phyloP scores from a whole-genome alignment of 2,113 vertebrate species.

The Megaceryle torquata region DNA sequence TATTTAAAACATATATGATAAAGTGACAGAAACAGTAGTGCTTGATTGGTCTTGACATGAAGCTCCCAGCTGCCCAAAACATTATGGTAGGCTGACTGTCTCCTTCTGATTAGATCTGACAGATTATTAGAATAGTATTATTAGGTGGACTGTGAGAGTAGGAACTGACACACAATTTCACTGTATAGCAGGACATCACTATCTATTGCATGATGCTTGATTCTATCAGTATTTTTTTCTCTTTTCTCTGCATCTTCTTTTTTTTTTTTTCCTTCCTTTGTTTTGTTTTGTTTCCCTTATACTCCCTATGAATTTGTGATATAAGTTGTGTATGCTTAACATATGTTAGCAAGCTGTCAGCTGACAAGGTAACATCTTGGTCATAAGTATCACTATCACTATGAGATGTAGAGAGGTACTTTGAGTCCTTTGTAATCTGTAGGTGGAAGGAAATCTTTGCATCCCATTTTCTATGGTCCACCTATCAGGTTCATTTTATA shows the following conservation, averaged over 20 bases:
- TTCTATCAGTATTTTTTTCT: not conserved
- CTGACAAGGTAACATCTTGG: not conserved
- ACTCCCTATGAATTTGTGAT: not conserved
- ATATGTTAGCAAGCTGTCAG: not conserved
- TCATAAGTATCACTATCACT: not conserved
- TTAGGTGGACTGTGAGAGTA: not conserved
- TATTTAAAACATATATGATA: not conserved
- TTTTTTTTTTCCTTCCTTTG: not conserved
- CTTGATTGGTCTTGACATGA: constrained; percentile 1
- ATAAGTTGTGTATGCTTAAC: not conserved
- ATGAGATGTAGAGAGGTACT: not conserved
- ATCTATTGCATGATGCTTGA: not conserved
- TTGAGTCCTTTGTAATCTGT: too few species aligned
- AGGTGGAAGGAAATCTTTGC: too few species aligned
- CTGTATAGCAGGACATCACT: not conserved
- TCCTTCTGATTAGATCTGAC: not conserved
- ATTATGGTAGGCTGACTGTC: constrained; percentile 1
- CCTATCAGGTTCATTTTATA: not conserved
- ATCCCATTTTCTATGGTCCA: not conserved
- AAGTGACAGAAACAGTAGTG: not conserved
- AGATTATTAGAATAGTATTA: constrained; percentile 13
- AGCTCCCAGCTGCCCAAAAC: not conserved
- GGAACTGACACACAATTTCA: not conserved
- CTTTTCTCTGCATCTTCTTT: not conserved
- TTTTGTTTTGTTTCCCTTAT: not conserved